Evolutionary conservation across 2,888 invertebrate genomes (phyloP).

Genomic region (Myathropa florea): DNA sequence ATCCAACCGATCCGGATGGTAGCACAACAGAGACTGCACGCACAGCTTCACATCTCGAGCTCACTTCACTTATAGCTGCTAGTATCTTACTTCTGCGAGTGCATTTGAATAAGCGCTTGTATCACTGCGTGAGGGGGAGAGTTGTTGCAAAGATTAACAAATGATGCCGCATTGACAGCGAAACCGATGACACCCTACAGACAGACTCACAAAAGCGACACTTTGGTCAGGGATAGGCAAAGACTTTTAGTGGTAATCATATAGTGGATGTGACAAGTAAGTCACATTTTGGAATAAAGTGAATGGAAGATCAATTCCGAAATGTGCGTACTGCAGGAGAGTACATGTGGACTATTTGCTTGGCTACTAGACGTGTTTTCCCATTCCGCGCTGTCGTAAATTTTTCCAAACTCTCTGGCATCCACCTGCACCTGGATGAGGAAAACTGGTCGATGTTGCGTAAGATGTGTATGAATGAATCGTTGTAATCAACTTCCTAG

Average conservation of each 20-base stretch:
- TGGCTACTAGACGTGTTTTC: slow-evolving; percentile 12
- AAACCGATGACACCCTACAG: background rate
- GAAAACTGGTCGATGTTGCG: slow-evolving; percentile 17
- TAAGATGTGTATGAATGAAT: background rate
- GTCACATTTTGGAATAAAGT: background rate
- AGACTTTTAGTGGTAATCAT: background rate
- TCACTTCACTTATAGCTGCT: background rate
- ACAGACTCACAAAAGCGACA: background rate
- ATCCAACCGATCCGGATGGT: slow-evolving; percentile 32
- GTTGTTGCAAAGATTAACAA: background rate
- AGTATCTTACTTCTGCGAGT: background rate
- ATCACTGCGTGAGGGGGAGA: background rate
- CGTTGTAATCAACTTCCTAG: background rate
- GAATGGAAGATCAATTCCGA: background rate
- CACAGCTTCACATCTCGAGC: background rate
- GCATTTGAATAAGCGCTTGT: background rate
- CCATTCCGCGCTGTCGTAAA: background rate
- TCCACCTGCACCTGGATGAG: slow-evolving; percentile 1
- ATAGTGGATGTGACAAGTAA: background rate
- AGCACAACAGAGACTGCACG: slow-evolving; percentile 37
- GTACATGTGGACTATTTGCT: background rate
- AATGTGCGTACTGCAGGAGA: background rate
- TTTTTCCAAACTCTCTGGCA: background rate
- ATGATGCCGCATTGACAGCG: slow-evolving; percentile 27
- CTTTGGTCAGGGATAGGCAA: background rate